A percentile compares a stretch with the other conserved stretches of the same genome.
Evolutionary conservation across 37 sponge, comb jelly and placozoan genomes (phyloP).

Genomic region (Aphrocallistes beatrix): DNA sequence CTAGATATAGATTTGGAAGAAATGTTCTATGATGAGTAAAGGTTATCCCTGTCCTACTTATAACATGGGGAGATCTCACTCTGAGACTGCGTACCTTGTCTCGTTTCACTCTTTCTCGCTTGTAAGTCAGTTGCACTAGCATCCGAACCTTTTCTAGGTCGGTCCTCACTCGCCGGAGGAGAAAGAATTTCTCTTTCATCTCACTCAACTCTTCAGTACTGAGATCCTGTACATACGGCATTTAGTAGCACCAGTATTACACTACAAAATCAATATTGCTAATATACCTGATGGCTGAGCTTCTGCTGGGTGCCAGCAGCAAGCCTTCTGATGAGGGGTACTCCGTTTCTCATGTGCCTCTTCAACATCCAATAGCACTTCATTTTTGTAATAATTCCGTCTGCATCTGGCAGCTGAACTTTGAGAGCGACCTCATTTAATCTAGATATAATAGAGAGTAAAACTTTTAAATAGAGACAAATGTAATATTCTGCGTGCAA

Average conservation of each 20-base stretch:
- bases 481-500: not conserved
- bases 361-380: constrained; percentile 94
- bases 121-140: constrained; percentile 76
- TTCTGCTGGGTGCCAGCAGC: constrained; percentile 50
- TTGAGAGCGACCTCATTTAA: constrained; percentile 51
- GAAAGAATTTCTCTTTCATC: constrained; percentile 62
- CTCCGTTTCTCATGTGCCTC: constrained; percentile 94
- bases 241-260: not conserved
- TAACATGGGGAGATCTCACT: not conserved
- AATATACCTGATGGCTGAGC: not conserved
- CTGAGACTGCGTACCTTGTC: constrained; percentile 64
- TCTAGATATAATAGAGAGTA: constrained; percentile 18
- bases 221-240: constrained; percentile 34
- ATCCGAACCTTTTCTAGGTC: constrained; percentile 86
- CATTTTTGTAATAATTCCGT: constrained; percentile 75
- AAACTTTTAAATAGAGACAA: not conserved
- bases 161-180: constrained; percentile 68
- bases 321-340: constrained; percentile 82
- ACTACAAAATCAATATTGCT: not conserved
- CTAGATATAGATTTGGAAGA: not conserved
- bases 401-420: constrained; percentile 63
- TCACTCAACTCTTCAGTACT: constrained; percentile 67
- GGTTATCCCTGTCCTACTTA: not conserved
- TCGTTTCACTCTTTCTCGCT: constrained; percentile 85
- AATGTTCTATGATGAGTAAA: not conserved